Conservation (phyloP, 2,113 vertebrate genomes). For the Neodontobutis hainanensis region DNA sequence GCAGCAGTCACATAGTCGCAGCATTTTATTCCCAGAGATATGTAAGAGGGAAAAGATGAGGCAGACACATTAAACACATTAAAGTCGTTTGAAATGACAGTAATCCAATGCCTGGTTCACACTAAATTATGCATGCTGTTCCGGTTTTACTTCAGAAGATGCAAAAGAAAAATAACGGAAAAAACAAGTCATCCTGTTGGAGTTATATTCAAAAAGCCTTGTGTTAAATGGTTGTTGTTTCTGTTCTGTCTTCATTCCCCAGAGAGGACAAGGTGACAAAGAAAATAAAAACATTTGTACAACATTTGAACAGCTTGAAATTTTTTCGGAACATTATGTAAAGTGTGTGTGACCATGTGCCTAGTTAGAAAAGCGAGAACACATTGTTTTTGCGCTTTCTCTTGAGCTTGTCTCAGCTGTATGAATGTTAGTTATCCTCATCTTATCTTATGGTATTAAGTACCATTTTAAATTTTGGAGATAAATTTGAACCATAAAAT, state of each 20-base stretch:
- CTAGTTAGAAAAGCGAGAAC: neutral
- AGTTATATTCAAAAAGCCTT: constrained; percentile 13
- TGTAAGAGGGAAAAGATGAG: constrained; percentile 18
- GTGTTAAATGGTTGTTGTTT: neutral
- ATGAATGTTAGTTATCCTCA: neutral
- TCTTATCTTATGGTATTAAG: no score
- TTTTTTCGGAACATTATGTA: neutral
- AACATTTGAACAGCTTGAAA: neutral
- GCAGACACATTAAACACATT: constrained; percentile 43
- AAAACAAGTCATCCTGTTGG: constrained; percentile 21
- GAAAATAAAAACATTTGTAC: neutral
- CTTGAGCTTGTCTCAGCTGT: neutral
- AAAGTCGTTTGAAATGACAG: constrained; percentile 40
- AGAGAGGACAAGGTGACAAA: neutral
- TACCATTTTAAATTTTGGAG: neutral
- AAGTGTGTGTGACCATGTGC: neutral
- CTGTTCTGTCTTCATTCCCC: constrained; percentile 15
- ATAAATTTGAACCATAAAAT: no score
- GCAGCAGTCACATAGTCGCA: constrained; percentile 11
- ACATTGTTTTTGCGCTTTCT: neutral
- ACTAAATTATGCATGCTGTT: constrained; percentile 49
- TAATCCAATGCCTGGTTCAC: constrained; percentile 44
- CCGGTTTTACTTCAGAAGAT: constrained; percentile 41
- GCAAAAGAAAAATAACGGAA: constrained; percentile 41
- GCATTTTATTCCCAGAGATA: constrained; percentile 12